These are phyloP conservation scores for Antitype chi DNA, from an alignment of 2,888 invertebrate genomes.

Conservation along the genomic window DNA sequence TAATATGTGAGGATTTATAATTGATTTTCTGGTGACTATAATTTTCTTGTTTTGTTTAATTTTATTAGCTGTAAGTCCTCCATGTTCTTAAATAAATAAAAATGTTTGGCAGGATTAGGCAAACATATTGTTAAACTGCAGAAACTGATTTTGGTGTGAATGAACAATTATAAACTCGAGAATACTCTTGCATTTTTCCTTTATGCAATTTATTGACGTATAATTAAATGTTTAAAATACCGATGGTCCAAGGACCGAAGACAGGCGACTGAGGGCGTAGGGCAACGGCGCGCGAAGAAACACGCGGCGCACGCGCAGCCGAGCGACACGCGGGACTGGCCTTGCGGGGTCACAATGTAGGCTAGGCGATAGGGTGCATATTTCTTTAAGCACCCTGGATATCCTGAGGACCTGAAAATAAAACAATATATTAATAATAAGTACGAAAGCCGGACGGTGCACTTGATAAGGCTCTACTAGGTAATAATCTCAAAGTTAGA, in stretches of 20 bases:
- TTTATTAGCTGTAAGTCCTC: no score
- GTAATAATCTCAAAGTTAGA: not conserved
- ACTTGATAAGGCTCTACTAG: not conserved
- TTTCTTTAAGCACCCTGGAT: no score
- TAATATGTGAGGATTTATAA: no score
- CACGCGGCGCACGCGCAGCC: conserved; percentile 44
- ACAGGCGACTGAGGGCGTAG: conserved; percentile 25
- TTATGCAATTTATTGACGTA: conserved; percentile 22
- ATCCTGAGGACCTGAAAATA: no score
- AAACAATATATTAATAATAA: not conserved
- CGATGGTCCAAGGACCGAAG: not conserved
- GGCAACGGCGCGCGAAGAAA: conserved; percentile 34
- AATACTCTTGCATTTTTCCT: conserved; percentile 5
- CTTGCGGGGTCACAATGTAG: conserved; percentile 48
- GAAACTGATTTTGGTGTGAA: not conserved
- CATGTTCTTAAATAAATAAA: no score
- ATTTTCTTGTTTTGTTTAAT: no score
- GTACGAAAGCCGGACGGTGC: not conserved
- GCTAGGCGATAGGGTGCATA: conserved; percentile 5
- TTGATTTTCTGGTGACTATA: no score
- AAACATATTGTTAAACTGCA: not conserved
- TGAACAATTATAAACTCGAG: not conserved
- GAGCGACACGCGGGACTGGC: conserved; percentile 41
- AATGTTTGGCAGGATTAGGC: not conserved
- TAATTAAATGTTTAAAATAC: conserved; percentile 34